Percentiles rank a stretch among this genome's conserved stretches.
Evolutionary conservation across 2,797 vertebrate species (phyloP).

Genomic region (Notoglanidium macrostoma): DNA sequence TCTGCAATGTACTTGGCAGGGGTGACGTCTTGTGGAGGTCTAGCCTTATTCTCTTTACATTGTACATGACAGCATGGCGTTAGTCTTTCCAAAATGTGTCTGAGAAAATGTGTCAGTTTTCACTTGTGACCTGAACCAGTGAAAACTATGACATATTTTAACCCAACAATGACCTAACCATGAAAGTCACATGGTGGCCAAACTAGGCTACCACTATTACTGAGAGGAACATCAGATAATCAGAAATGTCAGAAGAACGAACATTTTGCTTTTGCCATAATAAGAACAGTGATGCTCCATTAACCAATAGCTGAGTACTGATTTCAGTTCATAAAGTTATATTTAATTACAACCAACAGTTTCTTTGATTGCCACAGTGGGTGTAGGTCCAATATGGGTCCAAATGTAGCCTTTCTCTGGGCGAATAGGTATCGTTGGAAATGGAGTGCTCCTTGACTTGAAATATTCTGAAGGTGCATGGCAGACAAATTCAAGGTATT

Average conservation of each 20-base stretch:
- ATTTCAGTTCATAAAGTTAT: background rate
- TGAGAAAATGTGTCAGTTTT: background rate
- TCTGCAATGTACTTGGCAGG: background rate
- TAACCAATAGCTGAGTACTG: background rate
- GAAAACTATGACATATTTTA: too few species aligned
- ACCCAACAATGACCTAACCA: too few species aligned
- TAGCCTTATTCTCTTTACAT: background rate
- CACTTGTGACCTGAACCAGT: background rate
- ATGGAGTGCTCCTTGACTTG: constrained; percentile 91
- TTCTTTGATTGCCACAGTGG: constrained; percentile 87
- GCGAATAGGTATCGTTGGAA: constrained; percentile 89
- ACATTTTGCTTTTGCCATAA: constrained; percentile 5
- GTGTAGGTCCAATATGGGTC: constrained; percentile 92
- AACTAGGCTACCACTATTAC: background rate
- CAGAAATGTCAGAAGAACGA: background rate
- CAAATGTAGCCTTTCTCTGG: constrained; percentile 96
- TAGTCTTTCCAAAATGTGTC: background rate
- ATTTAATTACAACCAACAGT: constrained; percentile 66
- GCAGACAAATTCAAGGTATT: constrained; percentile 97
- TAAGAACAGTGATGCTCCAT: background rate
- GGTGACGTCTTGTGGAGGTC: background rate
- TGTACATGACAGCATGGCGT: background rate
- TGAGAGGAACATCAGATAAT: background rate
- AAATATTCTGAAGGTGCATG: constrained; percentile 98
- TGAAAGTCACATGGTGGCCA: background rate